A percentile compares a stretch with the other conserved stretches of the same genome.
phyloP scores from a whole-genome alignment of 2,888 invertebrate genomes.

The Diloba caeruleocephala region DNA sequence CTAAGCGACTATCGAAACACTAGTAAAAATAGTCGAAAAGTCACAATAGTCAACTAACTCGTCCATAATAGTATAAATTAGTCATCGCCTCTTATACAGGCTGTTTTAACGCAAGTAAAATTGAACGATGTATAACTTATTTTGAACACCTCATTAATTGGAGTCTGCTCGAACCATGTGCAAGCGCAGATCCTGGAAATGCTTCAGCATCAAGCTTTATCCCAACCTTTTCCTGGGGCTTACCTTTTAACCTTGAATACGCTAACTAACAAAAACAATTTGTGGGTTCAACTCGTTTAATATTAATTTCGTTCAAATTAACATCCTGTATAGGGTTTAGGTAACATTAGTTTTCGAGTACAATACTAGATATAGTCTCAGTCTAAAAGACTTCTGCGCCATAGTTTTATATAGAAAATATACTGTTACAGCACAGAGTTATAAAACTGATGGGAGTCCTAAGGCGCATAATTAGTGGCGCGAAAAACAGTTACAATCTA shows the following conservation, averaged over 20 bases:
- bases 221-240: too few species aligned
- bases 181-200: too few species aligned
- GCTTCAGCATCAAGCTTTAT: too few species aligned
- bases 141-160: too few species aligned
- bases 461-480: too few species aligned
- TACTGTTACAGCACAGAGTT: too few species aligned
- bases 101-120: neutral
- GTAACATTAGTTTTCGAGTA: slow-evolving; percentile 10
- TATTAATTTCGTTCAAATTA: neutral
- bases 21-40: slow-evolving; percentile 26
- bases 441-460: too few species aligned
- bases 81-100: slow-evolving; percentile 33
- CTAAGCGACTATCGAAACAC: slow-evolving; percentile 57
- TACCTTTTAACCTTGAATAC: too few species aligned
- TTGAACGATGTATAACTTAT: neutral
- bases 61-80: slow-evolving; percentile 39
- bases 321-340: neutral
- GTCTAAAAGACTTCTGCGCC: slow-evolving; percentile 16
- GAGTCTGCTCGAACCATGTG: too few species aligned
- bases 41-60: slow-evolving; percentile 37
- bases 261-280: too few species aligned
- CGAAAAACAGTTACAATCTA: too few species aligned
- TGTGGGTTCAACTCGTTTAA: too few species aligned
- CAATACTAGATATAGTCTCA: slow-evolving; percentile 4
- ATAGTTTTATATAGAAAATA: slow-evolving; percentile 11